These are phyloP conservation scores for Brienomyrus brachyistius DNA, from an alignment of 2,113 vertebrate genomes.

Conservation along the genomic window DNA sequence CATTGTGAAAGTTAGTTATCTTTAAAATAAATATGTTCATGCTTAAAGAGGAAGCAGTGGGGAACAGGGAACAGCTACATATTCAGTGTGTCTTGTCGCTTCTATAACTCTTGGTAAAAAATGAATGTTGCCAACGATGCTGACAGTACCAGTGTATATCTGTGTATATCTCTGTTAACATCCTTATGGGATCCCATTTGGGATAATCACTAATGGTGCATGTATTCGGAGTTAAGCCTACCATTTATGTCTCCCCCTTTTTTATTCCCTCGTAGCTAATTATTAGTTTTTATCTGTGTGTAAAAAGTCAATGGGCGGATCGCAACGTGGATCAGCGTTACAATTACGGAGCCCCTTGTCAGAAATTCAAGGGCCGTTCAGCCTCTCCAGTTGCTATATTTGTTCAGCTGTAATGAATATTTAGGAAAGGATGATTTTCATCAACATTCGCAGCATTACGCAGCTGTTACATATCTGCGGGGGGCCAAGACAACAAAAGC, in stretches of 20 bases:
- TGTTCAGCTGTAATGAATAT: conserved; percentile 11
- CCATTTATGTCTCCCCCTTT: not conserved
- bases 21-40: conserved; percentile 38
- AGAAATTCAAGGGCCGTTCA: not conserved
- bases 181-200: not conserved
- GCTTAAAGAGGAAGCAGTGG: conserved; percentile 12
- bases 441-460: not conserved
- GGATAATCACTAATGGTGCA: not conserved
- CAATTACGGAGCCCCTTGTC: not conserved
- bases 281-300: not conserved
- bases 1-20: conserved; percentile 39
- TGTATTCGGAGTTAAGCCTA: not conserved
- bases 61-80: not conserved
- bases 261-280: not conserved
- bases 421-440: conserved; percentile 7
- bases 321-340: not conserved
- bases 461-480: not conserved
- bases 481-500: not conserved
- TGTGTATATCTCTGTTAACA: not conserved
- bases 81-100: not conserved
- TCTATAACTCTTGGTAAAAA: not conserved
- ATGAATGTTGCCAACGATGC: not conserved
- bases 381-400: not conserved
- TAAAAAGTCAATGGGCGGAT: not conserved
- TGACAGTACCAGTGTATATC: not conserved